Conservation (phyloP, 2,888 invertebrate species). For the Drosophila phalerata region DNA sequence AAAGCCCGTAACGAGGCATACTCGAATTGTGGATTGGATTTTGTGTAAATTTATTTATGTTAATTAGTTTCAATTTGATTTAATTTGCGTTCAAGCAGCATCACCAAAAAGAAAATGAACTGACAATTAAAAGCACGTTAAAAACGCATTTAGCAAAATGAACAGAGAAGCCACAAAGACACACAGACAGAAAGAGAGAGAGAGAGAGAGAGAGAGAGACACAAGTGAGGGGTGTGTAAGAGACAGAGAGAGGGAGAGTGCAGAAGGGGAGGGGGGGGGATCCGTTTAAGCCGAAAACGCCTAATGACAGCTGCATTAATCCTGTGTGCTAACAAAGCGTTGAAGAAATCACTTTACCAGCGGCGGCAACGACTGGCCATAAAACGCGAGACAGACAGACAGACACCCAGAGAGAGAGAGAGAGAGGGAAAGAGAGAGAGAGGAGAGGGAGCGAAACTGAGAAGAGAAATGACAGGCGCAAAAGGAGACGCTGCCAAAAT, state of each 20-base stretch:
- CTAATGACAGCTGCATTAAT: constrained; percentile 83
- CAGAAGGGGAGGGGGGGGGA: constrained; percentile 17
- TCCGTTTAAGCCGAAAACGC: constrained; percentile 74
- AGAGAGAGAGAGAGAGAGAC: neutral
- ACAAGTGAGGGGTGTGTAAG: neutral
- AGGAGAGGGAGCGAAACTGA: constrained; percentile 6
- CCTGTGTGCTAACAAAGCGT: constrained; percentile 83
- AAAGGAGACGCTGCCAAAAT: constrained; percentile 70
- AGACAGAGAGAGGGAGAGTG: neutral
- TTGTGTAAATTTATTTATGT: constrained; percentile 80
- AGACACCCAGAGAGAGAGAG: neutral
- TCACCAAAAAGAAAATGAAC: constrained; percentile 40
- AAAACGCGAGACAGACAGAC: constrained; percentile 33
- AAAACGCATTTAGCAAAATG: constrained; percentile 82
- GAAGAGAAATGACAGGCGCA: constrained; percentile 48
- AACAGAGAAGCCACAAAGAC: neutral
- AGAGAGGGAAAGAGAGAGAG: neutral
- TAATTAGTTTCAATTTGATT: constrained; percentile 81
- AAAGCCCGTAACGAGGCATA: constrained; percentile 77
- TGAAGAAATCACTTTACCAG: constrained; percentile 85
- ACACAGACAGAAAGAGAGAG: neutral
- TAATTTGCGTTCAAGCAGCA: constrained; percentile 65
- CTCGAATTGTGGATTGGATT: constrained; percentile 73
- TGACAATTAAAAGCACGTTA: constrained; percentile 84
- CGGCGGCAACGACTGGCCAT: constrained; percentile 70